A percentile compares a stretch with the other conserved stretches of the same genome.
Conservation (phyloP, 1,140 invertebrate genomes). For the Drosophila ohnishii region DNA sequence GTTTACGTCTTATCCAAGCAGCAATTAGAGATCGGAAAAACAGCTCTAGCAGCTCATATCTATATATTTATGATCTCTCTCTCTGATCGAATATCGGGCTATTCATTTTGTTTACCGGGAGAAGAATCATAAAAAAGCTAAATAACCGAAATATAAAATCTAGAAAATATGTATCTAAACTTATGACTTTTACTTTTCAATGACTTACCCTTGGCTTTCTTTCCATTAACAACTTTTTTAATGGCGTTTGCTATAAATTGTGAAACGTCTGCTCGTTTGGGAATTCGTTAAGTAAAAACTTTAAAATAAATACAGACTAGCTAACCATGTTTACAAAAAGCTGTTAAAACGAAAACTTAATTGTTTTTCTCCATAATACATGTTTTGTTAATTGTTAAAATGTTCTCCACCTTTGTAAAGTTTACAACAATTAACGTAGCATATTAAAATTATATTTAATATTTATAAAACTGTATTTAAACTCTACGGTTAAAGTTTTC, state of each 20-base stretch:
- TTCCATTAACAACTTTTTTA: not conserved
- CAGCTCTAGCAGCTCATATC: slow-evolving; percentile 8
- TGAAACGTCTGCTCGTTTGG: not conserved
- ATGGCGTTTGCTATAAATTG: not conserved
- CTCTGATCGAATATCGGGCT: not conserved
- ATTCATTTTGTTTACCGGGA: not conserved
- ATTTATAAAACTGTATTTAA: not conserved
- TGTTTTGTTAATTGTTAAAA: not conserved
- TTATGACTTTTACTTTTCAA: not conserved
- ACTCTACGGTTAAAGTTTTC: not conserved
- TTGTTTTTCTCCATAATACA: not conserved
- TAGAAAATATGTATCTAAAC: not conserved
- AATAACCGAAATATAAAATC: not conserved
- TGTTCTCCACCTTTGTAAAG: not conserved
- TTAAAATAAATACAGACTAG: not conserved
- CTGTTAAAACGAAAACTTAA: not conserved
- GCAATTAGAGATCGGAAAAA: slow-evolving; percentile 32
- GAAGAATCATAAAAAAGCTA: not conserved
- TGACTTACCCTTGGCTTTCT: not conserved
- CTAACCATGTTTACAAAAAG: not conserved
- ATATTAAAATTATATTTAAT: not conserved
- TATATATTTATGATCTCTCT: not conserved
- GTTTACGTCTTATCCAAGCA: slow-evolving; percentile 42
- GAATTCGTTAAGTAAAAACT: not conserved
- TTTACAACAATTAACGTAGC: not conserved